Evolutionary conservation across 1,140 invertebrate genomes (phyloP), one percentile per base, ranked within the genome.

Genomic region (Eupristina koningsbergeri): DNA sequence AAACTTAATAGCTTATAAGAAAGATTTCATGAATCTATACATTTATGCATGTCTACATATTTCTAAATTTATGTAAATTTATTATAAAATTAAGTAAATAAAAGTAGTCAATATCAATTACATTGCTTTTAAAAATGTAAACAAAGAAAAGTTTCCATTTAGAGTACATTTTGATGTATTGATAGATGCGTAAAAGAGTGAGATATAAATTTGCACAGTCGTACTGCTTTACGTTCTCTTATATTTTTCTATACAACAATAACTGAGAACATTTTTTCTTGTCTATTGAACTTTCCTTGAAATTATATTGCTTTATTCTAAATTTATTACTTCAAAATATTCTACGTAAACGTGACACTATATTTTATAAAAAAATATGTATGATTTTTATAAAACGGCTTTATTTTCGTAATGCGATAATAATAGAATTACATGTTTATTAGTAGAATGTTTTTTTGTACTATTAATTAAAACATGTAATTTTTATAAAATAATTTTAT

Each of bases 61-160:
- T n/a, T 11, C 9, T 61, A 31, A 64, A 6, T 64, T 64, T 19
- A 13, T 64, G 1, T 1, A 13, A 17, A 29, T 64, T 5, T 3
- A 13, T 0, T 64, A 13, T 64, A 31, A 26, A 13, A 34, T 31
- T 64, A 7, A 64, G 13, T 64, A 64, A 34, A 19, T 63, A 34
- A 64, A 31, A 64, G 11, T 29, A 64, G 3, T 34, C 61, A 64
- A 64, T 63, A 63, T 29, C 0, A 5, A 34, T 64, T 64, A 39
- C 31, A 67, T 50, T 36, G 39, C 41, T 67, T 41, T 67, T 47
- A 47, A 47, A 31, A 29, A 79, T 31, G 26, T 34, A 67, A 67
- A 64, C 61, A 79, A 45, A 64, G 61, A 67, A 79, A 31, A 64
- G 19, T 79, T 79, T 64, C 7, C 61, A 31, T 67, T 53, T 67